phyloP scores from a whole-genome alignment of 2,888 invertebrate genomes.

The Caenorhabditis plicata region DNA sequence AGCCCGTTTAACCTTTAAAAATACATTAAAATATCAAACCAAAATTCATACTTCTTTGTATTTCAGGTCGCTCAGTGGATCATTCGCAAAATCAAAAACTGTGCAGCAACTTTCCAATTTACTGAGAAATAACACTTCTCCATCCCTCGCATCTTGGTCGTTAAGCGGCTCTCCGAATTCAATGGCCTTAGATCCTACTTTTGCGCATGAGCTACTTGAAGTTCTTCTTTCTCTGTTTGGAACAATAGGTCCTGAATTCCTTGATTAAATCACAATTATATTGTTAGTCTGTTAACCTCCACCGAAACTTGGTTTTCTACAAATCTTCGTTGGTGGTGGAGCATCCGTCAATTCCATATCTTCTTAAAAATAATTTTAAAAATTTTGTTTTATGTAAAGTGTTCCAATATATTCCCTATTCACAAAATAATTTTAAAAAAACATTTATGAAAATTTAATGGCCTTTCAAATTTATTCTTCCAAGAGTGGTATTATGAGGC shows the following conservation, averaged over 20 bases:
- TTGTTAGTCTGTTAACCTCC: slow-evolving; percentile 27
- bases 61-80: slow-evolving; percentile 93
- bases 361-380: slow-evolving; percentile 14
- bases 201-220: slow-evolving; percentile 53
- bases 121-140: slow-evolving; percentile 92
- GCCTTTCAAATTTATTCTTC: not conserved
- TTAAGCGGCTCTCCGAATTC: no score
- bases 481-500: no score
- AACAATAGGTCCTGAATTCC: slow-evolving; percentile 27
- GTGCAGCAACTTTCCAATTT: slow-evolving; percentile 97
- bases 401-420: not conserved
- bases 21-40: not conserved
- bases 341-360: slow-evolving; percentile 47
- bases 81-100: slow-evolving; percentile 90
- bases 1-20: slow-evolving; percentile 30
- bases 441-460: not conserved
- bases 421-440: not conserved
- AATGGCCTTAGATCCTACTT: no score
- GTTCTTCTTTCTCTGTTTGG: slow-evolving; percentile 47
- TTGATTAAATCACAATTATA: not conserved
- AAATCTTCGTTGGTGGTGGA: slow-evolving; percentile 48
- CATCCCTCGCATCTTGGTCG: slow-evolving; percentile 73
- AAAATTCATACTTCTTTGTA: slow-evolving; percentile 78
- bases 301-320: slow-evolving; percentile 41
- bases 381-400: not conserved